Base-by-base conservation (phyloP, 1,140 invertebrate genomes). In the Trachymyrmex cornetzi region DNA sequence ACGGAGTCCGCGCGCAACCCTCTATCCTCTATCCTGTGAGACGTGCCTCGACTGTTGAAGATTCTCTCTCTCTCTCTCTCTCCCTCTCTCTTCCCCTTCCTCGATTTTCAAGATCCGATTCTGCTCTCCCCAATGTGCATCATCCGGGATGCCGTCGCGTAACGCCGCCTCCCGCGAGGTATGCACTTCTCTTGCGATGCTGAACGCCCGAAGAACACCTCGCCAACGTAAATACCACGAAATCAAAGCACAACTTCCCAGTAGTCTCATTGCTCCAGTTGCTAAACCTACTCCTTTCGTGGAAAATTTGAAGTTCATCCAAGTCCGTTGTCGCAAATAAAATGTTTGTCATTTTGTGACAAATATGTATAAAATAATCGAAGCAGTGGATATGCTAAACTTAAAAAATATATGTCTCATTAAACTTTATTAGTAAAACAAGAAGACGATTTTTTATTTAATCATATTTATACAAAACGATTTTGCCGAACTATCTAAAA, bases 51-150 rank as follows among this genome's bases (percentile, higher is more conserved):
- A 87, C 79, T 87, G 30, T 38, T 48, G 22, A 44, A 44, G 16
- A 19, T 19, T 55, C 30, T 22, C 22, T 69, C 22, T 48, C 66
- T 14, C 34, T 44, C 34, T 48, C 66, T 69, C 34, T 67, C 11
- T 24, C 11, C 12, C 38, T 69, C 66, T 48, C 66, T 38, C 7
- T 0, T 6, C 7, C 4, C 12, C 34, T 27, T 22, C 48, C 66
- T 48, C 38, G 86, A 87, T 74, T 87, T 84, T 44, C 69, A 55
- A 57, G 85, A 63, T 53, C 57, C 50, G 48, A 72, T 84, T 87
- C 77, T 57, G 34, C 22, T 55, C 19, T 30, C 24, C 59, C 38
- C 27, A 30, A n/a, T 24, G 34, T 27, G 55, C 34, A 19, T 16
- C n/a, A 50, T 19, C 12, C 63, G 38, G 19, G 55, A 82, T 48